These are phyloP conservation scores for Epinotia bilunana DNA, from an alignment of 2,888 invertebrate genomes.

Conservation along the genomic window DNA sequence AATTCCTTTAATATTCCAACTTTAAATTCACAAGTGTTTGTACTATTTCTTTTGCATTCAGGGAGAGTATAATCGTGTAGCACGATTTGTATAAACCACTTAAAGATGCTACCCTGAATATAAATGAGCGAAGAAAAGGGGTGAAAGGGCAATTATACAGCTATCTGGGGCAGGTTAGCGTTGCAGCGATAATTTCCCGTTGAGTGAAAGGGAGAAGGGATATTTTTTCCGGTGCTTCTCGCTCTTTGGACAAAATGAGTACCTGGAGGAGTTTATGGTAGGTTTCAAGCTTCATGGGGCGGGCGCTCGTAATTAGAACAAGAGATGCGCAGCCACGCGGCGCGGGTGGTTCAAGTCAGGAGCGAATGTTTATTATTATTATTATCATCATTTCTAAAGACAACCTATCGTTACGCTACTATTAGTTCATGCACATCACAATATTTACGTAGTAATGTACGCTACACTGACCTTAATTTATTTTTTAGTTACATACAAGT, in stretches of 20 bases:
- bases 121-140: constrained; percentile 64
- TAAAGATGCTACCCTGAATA: constrained; percentile 62
- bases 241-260: constrained; percentile 47
- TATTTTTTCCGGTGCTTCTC: constrained; percentile 47
- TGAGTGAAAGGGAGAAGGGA: constrained; percentile 45
- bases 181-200: constrained; percentile 49
- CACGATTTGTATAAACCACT: constrained; percentile 58
- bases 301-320: constrained; percentile 78
- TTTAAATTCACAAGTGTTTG: constrained; percentile 26
- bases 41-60: constrained; percentile 32
- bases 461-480: too few species aligned
- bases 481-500: too few species aligned
- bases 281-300: constrained; percentile 62
- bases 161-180: constrained; percentile 49
- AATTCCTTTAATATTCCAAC: constrained; percentile 12
- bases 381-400: neutral
- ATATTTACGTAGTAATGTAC: neutral
- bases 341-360: constrained; percentile 60
- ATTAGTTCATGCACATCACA: neutral
- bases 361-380: constrained; percentile 47
- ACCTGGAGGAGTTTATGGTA: constrained; percentile 48
- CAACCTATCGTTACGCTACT: neutral
- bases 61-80: constrained; percentile 40
- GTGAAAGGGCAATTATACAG: constrained; percentile 63
- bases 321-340: constrained; percentile 81